Evolutionary conservation across 2,797 vertebrate genomes (phyloP).

Genomic region (Falco novaeseelandiae): DNA sequence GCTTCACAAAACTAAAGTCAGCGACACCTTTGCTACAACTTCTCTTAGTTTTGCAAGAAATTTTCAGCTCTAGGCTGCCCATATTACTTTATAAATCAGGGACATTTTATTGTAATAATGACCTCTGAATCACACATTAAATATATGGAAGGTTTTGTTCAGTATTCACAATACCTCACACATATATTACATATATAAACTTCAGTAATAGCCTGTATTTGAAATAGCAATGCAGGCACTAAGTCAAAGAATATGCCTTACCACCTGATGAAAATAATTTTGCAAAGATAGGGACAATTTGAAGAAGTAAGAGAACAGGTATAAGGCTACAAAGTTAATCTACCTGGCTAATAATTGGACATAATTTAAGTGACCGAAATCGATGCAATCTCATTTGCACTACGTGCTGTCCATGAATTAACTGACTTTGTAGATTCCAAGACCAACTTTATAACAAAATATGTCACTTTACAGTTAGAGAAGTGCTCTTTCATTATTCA

Average conservation of each 20-base stretch:
- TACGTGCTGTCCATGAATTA: background rate
- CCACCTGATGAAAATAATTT: background rate
- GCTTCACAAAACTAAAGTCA: background rate
- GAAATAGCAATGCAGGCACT: background rate
- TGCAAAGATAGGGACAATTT: background rate
- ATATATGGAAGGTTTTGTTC: background rate
- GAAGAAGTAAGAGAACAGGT: background rate
- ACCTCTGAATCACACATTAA: background rate
- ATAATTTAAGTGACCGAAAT: background rate
- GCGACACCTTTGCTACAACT: rapidly evolving
- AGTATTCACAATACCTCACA: background rate
- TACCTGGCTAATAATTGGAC: background rate
- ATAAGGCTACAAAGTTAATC: background rate
- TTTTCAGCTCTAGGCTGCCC: background rate
- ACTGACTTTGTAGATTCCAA: background rate
- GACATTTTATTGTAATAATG: background rate
- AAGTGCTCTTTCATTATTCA: background rate
- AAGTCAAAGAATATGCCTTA: background rate
- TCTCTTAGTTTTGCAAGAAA: background rate
- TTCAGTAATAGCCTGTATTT: background rate
- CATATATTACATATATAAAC: background rate
- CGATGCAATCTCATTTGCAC: background rate
- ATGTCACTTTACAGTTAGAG: background rate
- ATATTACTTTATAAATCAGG: background rate
- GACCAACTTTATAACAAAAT: background rate